Evolutionary conservation across 2,797 vertebrate genomes (phyloP).

Genomic region (Tarsius wallacei): DNA sequence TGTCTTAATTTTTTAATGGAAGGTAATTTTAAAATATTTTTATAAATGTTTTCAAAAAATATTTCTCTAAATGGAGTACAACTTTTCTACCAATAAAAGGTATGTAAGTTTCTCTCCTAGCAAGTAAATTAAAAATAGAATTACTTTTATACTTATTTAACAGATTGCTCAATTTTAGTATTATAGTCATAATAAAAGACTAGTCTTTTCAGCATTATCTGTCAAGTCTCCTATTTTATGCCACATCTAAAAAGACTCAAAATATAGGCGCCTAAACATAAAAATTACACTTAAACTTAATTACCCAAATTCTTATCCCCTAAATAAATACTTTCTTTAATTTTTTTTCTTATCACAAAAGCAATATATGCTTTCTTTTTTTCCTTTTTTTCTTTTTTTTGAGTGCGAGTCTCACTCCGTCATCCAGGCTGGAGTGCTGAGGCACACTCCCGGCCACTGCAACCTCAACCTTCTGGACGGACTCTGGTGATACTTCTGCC

Average conservation of each 20-base stretch:
- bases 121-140: slow-evolving; percentile 61
- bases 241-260: not conserved
- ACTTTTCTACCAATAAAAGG: slow-evolving; percentile 5
- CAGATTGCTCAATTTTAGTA: slow-evolving; percentile 34
- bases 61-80: slow-evolving; percentile 53
- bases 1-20: not conserved
- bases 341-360: slow-evolving; percentile 43
- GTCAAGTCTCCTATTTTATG: slow-evolving; percentile 7
- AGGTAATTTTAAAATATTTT: slow-evolving; percentile 56
- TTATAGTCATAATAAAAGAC: slow-evolving; percentile 37
- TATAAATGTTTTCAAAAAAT: slow-evolving; percentile 56
- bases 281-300: slow-evolving; percentile 11
- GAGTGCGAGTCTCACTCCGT: too few relatives aligned
- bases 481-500: too few relatives aligned
- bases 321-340: not conserved
- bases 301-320: slow-evolving; percentile 14
- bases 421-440: too few relatives aligned
- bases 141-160: slow-evolving; percentile 64
- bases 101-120: slow-evolving; percentile 4
- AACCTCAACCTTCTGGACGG: too few relatives aligned
- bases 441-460: too few relatives aligned
- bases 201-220: slow-evolving; percentile 66
- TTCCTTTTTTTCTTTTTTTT: too few relatives aligned
- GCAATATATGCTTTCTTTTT: not conserved
- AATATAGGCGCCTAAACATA: slow-evolving; percentile 25